Base-by-base conservation (phyloP, 2,888 invertebrate species). In the Gandaritis pyraliata region DNA sequence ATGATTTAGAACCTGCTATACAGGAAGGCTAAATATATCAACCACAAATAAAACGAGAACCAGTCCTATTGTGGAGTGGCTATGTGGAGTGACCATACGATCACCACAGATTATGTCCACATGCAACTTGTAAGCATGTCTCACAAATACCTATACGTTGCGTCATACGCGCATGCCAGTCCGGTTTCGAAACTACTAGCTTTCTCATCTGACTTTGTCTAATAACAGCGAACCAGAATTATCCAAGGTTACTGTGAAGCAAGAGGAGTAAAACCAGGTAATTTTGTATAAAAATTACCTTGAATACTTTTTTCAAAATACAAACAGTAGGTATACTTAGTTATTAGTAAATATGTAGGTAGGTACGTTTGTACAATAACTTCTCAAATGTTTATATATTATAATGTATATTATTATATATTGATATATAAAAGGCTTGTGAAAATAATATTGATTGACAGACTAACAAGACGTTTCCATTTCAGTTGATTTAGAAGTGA, bases 61-160 rank as follows among this genome's bases (percentile, higher is more conserved):
- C 57, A 15, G 50, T 36, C 16, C 2, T 12, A 47, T 57, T 45
- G 18, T 51, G 8, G 11, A 38, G 29, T 39, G 43, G 13, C 18
- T 36, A 50, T 15, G 18, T 51, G 8, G 11, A 38, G 29, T 39
- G 43, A 18, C 18, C 43, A 50, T 15, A 38, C 30, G 29, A 16
- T 38, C 29, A 12, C 18, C 16, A 39, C 47, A 52, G 52, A 52
- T 47, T 46, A 51, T 46, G 48, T 16, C 23, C 18, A 33, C 41
- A 57, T 38, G 49, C 57, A 49, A 46, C 53, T 53, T 48, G 43
- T 53, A 12, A 46, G 38, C 51, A 48, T 59, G 59, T 51, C 52
- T 18, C 47, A 56, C 63, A 54, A 64, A 59, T 64, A 41, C 63
- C 63, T 30, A 59, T 64, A 48, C 6, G 48, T 64, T 64, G 63